Conservation (phyloP, 1,140 invertebrate genomes). For the Ooceraea biroi region DNA sequence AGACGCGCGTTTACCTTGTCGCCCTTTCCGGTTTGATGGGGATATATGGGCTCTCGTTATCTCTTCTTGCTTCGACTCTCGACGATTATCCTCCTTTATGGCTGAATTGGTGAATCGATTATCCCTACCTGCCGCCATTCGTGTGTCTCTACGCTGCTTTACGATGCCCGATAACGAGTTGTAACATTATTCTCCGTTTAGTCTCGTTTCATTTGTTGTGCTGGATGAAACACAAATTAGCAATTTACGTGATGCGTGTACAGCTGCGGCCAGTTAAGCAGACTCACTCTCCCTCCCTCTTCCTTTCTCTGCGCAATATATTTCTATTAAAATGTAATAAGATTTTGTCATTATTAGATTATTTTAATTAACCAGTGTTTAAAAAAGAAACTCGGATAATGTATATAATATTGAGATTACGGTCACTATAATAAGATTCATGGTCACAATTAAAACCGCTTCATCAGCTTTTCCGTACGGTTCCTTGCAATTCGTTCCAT, state of each 20-base stretch:
- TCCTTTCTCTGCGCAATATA: too few relatives aligned
- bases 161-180: constrained; percentile 21
- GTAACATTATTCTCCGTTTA: constrained; percentile 13
- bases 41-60: constrained; percentile 81
- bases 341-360: too few relatives aligned
- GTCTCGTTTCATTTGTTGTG: constrained; percentile 22
- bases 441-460: neutral
- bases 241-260: neutral
- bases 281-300: neutral
- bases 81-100: constrained; percentile 71
- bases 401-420: too few relatives aligned
- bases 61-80: constrained; percentile 79
- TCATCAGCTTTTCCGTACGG: neutral
- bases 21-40: constrained; percentile 79
- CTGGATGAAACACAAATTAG: constrained; percentile 9
- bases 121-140: neutral
- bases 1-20: constrained; percentile 77
- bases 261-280: neutral
- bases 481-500: neutral
- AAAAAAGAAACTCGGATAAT: too few relatives aligned
- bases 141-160: constrained; percentile 3
- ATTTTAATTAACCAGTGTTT: too few relatives aligned
- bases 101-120: constrained; percentile 60
- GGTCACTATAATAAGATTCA: too few relatives aligned
- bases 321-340: too few relatives aligned